A percentile compares a stretch with the other conserved stretches of the same genome.
Evolutionary conservation across 1,140 invertebrate genomes (phyloP).

Genomic region (Myzus persicae): DNA sequence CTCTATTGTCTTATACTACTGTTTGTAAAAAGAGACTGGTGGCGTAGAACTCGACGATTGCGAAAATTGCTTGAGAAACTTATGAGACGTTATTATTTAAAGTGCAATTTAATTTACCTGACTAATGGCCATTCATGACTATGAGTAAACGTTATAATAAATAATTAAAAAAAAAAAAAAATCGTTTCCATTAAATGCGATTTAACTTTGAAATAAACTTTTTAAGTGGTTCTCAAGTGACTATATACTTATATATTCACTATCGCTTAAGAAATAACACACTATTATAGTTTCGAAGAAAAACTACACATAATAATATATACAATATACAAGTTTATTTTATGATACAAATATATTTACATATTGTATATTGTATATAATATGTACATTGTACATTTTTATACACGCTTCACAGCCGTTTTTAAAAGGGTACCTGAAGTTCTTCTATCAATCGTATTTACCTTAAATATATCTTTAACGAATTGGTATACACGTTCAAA

Average conservation of each 20-base stretch:
- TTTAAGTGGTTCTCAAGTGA: background rate
- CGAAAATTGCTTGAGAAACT: background rate
- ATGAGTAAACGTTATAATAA: background rate
- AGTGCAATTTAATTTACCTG: conserved; percentile 5
- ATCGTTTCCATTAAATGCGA: background rate
- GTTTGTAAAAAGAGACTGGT: background rate
- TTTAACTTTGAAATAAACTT: background rate
- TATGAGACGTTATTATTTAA: background rate
- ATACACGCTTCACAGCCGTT: background rate
- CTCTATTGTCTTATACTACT: background rate
- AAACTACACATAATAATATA: background rate
- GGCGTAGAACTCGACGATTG: background rate
- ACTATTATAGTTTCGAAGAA: background rate
- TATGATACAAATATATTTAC: background rate
- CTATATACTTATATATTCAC: background rate
- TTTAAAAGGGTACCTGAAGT: background rate
- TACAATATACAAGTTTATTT: background rate
- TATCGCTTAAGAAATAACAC: background rate
- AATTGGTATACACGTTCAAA: background rate
- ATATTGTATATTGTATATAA: background rate
- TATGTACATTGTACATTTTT: too few relatives aligned
- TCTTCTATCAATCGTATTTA: background rate
- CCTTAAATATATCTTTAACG: background rate
- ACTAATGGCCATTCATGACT: background rate
- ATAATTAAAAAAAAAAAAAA: background rate